These are phyloP conservation scores for Drosophila picticornis DNA, from an alignment of 2,888 invertebrate genomes.

Conservation along the genomic window DNA sequence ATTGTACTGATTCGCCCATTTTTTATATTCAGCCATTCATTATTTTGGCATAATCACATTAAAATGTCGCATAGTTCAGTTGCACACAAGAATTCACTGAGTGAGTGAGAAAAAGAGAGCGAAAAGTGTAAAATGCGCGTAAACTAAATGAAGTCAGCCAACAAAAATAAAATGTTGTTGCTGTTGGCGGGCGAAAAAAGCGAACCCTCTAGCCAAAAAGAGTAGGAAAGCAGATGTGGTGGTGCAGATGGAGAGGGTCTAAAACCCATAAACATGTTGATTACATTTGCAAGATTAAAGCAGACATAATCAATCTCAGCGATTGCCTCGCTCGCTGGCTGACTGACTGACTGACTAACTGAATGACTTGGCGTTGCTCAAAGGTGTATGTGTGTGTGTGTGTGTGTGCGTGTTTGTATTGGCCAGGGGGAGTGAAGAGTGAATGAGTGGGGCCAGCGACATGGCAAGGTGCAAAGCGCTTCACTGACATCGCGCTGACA, in stretches of 20 bases:
- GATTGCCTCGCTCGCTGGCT: slow-evolving; percentile 58
- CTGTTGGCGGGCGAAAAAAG: slow-evolving; percentile 9
- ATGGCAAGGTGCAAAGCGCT: slow-evolving; percentile 58
- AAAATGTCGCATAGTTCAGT: slow-evolving; percentile 6
- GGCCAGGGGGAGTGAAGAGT: slow-evolving; percentile 11
- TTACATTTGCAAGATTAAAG: slow-evolving; percentile 70
- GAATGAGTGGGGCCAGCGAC: slow-evolving; percentile 1
- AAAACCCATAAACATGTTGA: slow-evolving; percentile 61
- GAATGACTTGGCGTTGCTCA: slow-evolving; percentile 41
- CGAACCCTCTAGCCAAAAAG: neutral
- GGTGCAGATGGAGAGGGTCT: slow-evolving; percentile 2
- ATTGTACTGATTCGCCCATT: neutral
- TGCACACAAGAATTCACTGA: slow-evolving; percentile 8
- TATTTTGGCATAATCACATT: slow-evolving; percentile 23
- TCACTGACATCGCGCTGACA: slow-evolving; percentile 69
- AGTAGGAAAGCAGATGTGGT: neutral
- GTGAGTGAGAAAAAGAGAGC: neutral
- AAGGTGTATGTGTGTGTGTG: slow-evolving; percentile 5
- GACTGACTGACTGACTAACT: slow-evolving; percentile 37
- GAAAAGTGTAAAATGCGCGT: slow-evolving; percentile 16
- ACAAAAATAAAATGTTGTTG: slow-evolving; percentile 34
- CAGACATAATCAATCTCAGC: slow-evolving; percentile 73
- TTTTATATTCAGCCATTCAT: neutral
- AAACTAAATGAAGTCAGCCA: slow-evolving; percentile 54
- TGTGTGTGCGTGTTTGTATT: slow-evolving; percentile 9